Percentiles rank a stretch among this genome's conserved stretches.
phyloP scores from a whole-genome alignment of 2,113 vertebrate species.

The Oceanites oceanicus region DNA sequence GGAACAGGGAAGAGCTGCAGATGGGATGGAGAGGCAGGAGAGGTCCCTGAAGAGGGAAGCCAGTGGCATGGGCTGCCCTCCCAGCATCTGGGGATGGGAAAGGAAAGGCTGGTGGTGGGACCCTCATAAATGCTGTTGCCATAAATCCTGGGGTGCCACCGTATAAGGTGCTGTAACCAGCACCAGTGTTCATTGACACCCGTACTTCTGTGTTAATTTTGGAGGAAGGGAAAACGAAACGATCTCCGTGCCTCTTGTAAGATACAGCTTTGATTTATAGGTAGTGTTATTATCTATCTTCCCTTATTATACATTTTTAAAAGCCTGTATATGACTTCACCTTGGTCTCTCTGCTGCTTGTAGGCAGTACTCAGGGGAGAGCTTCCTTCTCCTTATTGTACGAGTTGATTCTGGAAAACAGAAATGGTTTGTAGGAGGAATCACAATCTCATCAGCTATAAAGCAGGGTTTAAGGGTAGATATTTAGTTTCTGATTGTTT shows the following conservation, averaged over 20 bases:
- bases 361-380: not conserved
- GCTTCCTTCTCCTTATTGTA: not conserved
- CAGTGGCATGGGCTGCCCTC: not conserved
- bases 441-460: not conserved
- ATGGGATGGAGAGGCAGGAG: not conserved
- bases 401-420: not conserved
- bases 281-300: not conserved
- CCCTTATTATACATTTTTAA: not conserved
- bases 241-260: not conserved
- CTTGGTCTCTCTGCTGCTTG: not conserved
- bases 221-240: not conserved
- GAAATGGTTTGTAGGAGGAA: not conserved
- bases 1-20: not conserved
- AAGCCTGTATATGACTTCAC: not conserved
- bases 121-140: not conserved
- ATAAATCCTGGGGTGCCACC: not conserved
- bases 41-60: not conserved
- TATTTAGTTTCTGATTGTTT: not conserved
- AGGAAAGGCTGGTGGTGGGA: not conserved
- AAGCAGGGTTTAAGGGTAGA: not conserved
- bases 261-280: not conserved
- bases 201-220: not conserved
- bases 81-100: not conserved
- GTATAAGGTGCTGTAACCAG: not conserved
- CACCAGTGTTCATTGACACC: accelerated